Base-by-base conservation (phyloP, 2,888 invertebrate species). In the Danaus chrysippus region DNA sequence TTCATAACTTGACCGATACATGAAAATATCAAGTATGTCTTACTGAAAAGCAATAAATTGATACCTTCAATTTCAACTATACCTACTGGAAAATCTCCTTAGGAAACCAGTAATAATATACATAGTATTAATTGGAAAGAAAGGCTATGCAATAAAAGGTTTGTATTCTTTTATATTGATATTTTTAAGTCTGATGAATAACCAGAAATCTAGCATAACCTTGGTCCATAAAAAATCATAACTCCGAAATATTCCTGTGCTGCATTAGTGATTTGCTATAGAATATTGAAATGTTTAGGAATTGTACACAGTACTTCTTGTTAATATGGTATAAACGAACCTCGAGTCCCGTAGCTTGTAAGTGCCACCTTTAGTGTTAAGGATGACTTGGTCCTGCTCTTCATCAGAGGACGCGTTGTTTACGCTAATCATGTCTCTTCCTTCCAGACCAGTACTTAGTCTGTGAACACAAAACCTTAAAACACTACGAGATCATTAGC, bases 321-420 rank as follows among this genome's bases (percentile, higher is more conserved):
- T 34, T 3, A 34, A 34, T 3, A 34, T 34, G 23, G 23, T 34
- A n/a, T 46, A 3, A 55, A 64, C 59, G 43, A 54, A 94, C 95
- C 95, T 94, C 74, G 95, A 95, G 80, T 95, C 95, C 75, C 94
- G 93, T 68, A 95, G 92, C 80, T 94, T 95, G 83, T 95, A 95
- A 71, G 93, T 92, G 78, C 92, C 92, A 70, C 92, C 92, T 76
- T 93, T 92, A 34, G 90, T 83, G 79, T 87, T 90, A 72, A 89
- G 87, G 72, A 89, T 88, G 71, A 90, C 86, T 53, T 86, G 84
- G 59, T 81, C 78, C 62, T 84, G 76, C 70, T 91, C 90, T 68
- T 91, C 91, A 70, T 90, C 91, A 8, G 90, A 89, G 55, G 89
- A 91, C 68, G 71, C 79, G 78, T 86, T 87, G 79, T 84, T 84